Evolutionary conservation across 2,113 vertebrate species (phyloP), one percentile per base, ranked within the genome.

Genomic region (Cololabis saira): DNA sequence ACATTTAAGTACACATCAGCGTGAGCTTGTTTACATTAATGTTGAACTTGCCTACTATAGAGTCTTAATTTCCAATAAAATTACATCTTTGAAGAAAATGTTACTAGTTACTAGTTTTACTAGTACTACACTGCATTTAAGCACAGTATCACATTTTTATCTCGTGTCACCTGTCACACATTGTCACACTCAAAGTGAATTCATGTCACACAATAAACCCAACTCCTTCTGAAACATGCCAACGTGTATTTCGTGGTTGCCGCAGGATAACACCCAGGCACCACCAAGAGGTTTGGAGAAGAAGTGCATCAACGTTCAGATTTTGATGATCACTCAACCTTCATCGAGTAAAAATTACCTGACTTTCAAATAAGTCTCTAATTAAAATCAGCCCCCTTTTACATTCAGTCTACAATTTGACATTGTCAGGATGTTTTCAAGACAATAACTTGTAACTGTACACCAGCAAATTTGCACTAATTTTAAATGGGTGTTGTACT

Each of bases 231-330:
- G 30, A 61, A 40, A 19, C 10, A 22, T 12, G 14, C 22, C 30
- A 40, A 12, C 9, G 40, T 16, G 47, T 22, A 33, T 18, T 14
- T 52, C 13, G 16, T 16, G 21, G 13, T 18, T 16, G 11, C 49
- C 15, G 10, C 16, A 17, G 16, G 13, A 21, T 21, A 33, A 47
- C 17, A 55, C 44, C 15, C 14, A 54, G 50, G 68, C 0, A 4
- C 52, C 47, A 43, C 59, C 59, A 21, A 50, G 17, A 57, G 45
- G 52, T 56, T 56, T 56, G 37, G 37, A 49, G 17, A 17, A 21
- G 59, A 56, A 62, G 7, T 30, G 19, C 43, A 0, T 4, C 1
- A 12, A 43, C n/a, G 9, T 16, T 21, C 30, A 43, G 21, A 44
- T 12, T 30, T 55, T 45, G 16, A 27, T 8, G 18, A 66, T 16